phyloP scores from a whole-genome alignment of 2,888 invertebrate genomes.

The Lithophane leautieri region DNA sequence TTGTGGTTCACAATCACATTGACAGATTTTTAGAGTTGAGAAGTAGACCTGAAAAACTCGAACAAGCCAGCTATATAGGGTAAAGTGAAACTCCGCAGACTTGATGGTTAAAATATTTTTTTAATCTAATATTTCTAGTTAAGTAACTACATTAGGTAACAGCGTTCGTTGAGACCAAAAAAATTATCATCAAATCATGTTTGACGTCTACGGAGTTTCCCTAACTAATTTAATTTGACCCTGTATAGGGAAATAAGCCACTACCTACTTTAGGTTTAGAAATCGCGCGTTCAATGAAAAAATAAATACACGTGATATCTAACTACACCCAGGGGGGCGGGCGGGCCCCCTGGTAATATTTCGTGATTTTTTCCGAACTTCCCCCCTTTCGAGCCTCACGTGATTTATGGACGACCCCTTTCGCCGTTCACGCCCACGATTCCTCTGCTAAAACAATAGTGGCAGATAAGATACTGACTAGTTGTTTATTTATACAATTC shows the following conservation, averaged over 20 bases:
- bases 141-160: too few relatives aligned
- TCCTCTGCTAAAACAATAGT: not conserved
- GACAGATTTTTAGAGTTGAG: not conserved
- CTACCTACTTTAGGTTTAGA: too few relatives aligned
- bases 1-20: not conserved
- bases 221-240: not conserved
- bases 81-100: not conserved
- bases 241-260: not conserved
- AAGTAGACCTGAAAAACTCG: not conserved
- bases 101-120: not conserved
- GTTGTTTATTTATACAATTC: constrained; percentile 23
- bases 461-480: not conserved
- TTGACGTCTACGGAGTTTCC: not conserved
- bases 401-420: not conserved
- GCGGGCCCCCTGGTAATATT: too few relatives aligned
- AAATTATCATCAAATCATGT: too few relatives aligned
- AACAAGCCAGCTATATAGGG: too few relatives aligned
- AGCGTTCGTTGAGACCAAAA: too few relatives aligned
- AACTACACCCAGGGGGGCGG: too few relatives aligned
- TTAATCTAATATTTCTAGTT: not conserved
- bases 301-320: too few relatives aligned
- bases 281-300: too few relatives aligned
- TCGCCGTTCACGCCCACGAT: not conserved
- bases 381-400: too few relatives aligned
- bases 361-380: too few relatives aligned